phyloP scores from a whole-genome alignment of 2,888 invertebrate genomes.

The Thalpophila matura region DNA sequence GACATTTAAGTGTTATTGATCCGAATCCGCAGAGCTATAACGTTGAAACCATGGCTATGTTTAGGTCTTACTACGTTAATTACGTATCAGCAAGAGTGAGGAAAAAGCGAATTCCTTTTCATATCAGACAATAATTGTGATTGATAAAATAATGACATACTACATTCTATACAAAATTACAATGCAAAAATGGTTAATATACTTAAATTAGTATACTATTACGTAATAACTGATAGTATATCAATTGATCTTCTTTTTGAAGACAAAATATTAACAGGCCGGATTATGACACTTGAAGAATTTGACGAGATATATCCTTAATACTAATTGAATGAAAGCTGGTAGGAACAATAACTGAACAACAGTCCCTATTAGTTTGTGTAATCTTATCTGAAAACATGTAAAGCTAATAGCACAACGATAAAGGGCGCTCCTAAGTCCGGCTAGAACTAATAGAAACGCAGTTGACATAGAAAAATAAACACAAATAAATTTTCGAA shows the following conservation, averaged over 20 bases:
- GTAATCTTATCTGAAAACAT: slow-evolving; percentile 58
- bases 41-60: no score
- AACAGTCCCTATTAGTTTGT: slow-evolving; percentile 22
- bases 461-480: slow-evolving; percentile 15
- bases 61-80: no score
- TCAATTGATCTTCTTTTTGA: slow-evolving; percentile 26
- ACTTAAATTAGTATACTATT: no score
- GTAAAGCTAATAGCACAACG: slow-evolving; percentile 45
- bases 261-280: slow-evolving; percentile 10
- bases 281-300: not conserved
- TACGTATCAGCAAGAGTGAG: no score
- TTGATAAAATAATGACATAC: slow-evolving; percentile 4
- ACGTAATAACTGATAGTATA: slow-evolving; percentile 28
- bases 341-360: slow-evolving; percentile 37
- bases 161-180: no score
- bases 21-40: no score
- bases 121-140: not conserved
- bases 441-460: slow-evolving; percentile 49
- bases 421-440: slow-evolving; percentile 69
- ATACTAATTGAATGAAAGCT: slow-evolving; percentile 8
- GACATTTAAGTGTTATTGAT: slow-evolving; percentile 15
- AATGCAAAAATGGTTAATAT: no score
- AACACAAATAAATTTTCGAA: slow-evolving; percentile 19
- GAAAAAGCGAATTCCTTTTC: not conserved
- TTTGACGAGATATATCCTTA: not conserved